phyloP scores from a whole-genome alignment of 2,888 invertebrate species.

The Xylocampa areola region DNA sequence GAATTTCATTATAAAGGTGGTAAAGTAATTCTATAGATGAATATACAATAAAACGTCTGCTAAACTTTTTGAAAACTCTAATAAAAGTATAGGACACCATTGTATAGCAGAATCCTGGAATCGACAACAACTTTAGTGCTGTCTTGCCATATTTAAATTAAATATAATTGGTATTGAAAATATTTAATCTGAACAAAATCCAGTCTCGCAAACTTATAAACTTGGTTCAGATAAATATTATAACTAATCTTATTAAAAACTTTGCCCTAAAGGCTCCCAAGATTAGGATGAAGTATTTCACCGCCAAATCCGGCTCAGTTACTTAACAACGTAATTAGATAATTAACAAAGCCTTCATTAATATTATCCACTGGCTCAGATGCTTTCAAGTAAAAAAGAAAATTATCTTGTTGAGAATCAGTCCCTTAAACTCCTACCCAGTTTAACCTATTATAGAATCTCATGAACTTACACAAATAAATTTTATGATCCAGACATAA shows the following conservation, averaged over 20 bases:
- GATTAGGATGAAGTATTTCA: too few relatives aligned
- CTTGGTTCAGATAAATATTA: constrained; percentile 30
- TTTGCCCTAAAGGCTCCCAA: constrained; percentile 15
- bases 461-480: constrained; percentile 25
- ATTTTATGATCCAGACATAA: constrained; percentile 37
- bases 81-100: too few relatives aligned
- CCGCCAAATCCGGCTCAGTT: constrained; percentile 1
- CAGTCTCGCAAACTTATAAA: constrained; percentile 10
- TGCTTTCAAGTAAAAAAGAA: too few relatives aligned
- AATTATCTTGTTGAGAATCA: too few relatives aligned
- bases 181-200: too few relatives aligned
- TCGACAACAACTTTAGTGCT: background rate
- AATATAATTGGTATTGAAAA: too few relatives aligned
- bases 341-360: constrained; percentile 6
- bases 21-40: too few relatives aligned
- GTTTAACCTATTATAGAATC: constrained; percentile 1
- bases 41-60: too few relatives aligned
- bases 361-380: constrained; percentile 1
- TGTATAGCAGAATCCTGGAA: background rate
- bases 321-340: constrained; percentile 1
- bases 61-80: too few relatives aligned
- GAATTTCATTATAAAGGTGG: too few relatives aligned
- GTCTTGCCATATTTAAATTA: too few relatives aligned
- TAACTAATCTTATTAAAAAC: constrained; percentile 37
- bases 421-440: background rate